These are phyloP conservation scores for Mormyrus lacerda DNA, from an alignment of 2,113 vertebrate genomes.

Conservation along the genomic window DNA sequence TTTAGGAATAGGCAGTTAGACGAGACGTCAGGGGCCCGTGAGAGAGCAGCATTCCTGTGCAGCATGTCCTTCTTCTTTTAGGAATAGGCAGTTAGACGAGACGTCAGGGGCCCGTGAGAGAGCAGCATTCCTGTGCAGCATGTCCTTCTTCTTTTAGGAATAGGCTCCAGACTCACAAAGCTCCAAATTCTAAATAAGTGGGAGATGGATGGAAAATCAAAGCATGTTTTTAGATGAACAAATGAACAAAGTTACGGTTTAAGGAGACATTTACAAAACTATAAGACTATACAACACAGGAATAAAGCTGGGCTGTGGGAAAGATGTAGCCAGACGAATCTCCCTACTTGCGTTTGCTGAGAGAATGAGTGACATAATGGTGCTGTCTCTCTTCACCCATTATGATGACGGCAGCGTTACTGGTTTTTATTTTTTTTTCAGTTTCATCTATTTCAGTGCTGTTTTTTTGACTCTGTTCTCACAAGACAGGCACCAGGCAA, in stretches of 20 bases:
- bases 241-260: background rate
- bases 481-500: background rate
- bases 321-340: background rate
- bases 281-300: background rate
- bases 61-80: background rate
- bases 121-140: background rate
- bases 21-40: too few species aligned
- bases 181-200: background rate
- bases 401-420: background rate
- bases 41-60: background rate
- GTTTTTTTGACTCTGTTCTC: background rate
- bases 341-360: background rate
- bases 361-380: background rate
- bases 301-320: background rate
- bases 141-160: background rate
- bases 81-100: too few species aligned
- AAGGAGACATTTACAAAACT: background rate
- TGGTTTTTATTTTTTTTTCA: background rate
- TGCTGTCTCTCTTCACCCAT: background rate
- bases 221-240: background rate
- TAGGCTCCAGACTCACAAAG: background rate
- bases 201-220: background rate
- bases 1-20: too few species aligned
- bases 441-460: background rate
- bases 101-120: too few species aligned